phyloP scores from a whole-genome alignment of 1,140 invertebrate genomes.

The Yoshiicerus persimilis region DNA sequence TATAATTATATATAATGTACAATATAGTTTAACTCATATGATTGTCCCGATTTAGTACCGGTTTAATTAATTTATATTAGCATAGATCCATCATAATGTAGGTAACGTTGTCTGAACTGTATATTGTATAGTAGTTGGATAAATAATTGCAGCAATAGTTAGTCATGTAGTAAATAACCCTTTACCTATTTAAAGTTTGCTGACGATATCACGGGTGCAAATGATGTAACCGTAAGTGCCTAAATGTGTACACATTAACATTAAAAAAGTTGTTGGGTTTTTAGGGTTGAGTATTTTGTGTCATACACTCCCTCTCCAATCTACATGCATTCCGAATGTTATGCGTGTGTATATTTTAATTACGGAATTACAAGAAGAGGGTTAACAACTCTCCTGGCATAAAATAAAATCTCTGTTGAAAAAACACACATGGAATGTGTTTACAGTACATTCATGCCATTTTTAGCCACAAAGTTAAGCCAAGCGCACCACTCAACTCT shows the following conservation, averaged over 20 bases:
- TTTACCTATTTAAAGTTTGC: background rate
- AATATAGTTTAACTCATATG: too few species aligned
- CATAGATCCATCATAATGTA: too few species aligned
- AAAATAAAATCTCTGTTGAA: background rate
- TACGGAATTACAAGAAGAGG: background rate
- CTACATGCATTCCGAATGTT: background rate
- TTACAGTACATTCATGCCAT: background rate
- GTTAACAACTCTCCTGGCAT: background rate
- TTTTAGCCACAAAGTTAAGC: constrained; percentile 18
- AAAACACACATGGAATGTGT: constrained; percentile 3
- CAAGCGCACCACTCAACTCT: constrained; percentile 5
- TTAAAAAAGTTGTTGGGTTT: background rate
- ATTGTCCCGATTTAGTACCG: too few species aligned
- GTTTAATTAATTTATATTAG: too few species aligned
- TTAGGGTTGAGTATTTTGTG: background rate
- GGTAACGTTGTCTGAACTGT: too few species aligned
- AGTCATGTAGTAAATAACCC: too few species aligned
- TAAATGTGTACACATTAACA: background rate
- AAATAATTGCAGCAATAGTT: too few species aligned
- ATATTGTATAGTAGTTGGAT: too few species aligned
- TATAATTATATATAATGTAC: too few species aligned
- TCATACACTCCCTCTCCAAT: background rate
- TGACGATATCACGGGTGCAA: background rate
- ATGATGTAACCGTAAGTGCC: background rate
- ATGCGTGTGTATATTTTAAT: constrained; percentile 9